These are phyloP conservation scores for Archocentrus centrarchus DNA, from an alignment of 2,113 vertebrate species.

Conservation along the genomic window DNA sequence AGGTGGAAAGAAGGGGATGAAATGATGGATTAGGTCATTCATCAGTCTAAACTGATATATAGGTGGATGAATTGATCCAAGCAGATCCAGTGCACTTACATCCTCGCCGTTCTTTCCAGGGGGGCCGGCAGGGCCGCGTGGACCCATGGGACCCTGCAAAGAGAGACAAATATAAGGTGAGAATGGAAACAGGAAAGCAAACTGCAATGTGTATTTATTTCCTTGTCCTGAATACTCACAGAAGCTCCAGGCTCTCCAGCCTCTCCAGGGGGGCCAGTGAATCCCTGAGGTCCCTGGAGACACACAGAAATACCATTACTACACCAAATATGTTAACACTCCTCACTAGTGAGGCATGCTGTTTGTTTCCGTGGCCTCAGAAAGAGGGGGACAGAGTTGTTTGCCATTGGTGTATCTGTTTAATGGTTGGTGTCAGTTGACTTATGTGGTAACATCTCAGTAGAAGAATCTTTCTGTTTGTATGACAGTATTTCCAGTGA, in stretches of 20 bases:
- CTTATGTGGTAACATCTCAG: neutral
- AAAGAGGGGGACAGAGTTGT: no score
- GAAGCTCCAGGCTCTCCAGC: conserved; percentile 92
- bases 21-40: neutral
- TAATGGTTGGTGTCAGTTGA: neutral
- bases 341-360: neutral
- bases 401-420: no score
- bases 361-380: no score
- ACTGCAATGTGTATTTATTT: conserved; percentile 1
- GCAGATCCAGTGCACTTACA: conserved; percentile 77
- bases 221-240: conserved; percentile 83
- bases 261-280: conserved; percentile 97
- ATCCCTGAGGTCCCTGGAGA: conserved; percentile 95
- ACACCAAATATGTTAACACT: neutral
- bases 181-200: neutral
- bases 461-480: neutral
- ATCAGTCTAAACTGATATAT: neutral
- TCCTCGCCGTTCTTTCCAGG: conserved; percentile 99
- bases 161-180: conserved; percentile 22
- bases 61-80: neutral
- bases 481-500: neutral
- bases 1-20: neutral
- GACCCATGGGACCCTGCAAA: conserved; percentile 94
- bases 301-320: conserved; percentile 18
- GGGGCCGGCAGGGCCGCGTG: conserved; percentile 91